phyloP scores from a whole-genome alignment of 2,797 vertebrate genomes.

The Arctocebus calabarensis region DNA sequence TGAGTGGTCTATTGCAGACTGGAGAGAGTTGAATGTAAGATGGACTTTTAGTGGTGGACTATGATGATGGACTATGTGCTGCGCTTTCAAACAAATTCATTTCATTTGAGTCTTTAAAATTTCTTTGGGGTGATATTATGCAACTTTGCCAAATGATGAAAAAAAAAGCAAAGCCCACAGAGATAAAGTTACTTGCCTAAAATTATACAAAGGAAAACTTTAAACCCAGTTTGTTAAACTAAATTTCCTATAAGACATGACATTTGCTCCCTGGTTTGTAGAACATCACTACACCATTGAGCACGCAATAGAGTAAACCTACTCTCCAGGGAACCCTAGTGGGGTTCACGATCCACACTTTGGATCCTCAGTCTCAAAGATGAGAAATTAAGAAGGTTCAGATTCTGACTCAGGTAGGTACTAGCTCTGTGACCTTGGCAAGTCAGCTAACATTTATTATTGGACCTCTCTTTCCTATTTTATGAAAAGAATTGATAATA shows the following conservation, averaged over 20 bases:
- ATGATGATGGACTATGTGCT: not conserved
- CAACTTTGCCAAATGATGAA: not conserved
- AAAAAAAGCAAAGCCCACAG: not conserved
- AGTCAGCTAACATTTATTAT: not conserved
- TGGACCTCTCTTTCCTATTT: not conserved
- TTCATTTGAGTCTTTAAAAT: constrained; percentile 40
- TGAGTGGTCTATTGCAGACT: not conserved
- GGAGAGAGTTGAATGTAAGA: not conserved
- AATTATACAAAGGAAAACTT: constrained; percentile 5
- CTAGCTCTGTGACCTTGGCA: not conserved
- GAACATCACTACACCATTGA: not conserved
- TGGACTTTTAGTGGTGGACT: not conserved
- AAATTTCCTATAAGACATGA: not conserved
- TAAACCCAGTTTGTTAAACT: not conserved
- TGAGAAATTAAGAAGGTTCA: not conserved
- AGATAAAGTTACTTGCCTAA: constrained; percentile 25
- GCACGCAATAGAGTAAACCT: not conserved
- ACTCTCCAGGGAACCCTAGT: not conserved
- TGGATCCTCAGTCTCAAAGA: not conserved
- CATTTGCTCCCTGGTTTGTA: not conserved
- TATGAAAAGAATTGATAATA: not conserved
- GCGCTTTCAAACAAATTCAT: not conserved
- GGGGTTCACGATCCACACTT: not conserved
- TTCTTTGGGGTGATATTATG: constrained; percentile 8
- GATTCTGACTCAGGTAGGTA: not conserved